Conservation (phyloP, 2,888 invertebrate genomes). For the Diloba caeruleocephala region DNA sequence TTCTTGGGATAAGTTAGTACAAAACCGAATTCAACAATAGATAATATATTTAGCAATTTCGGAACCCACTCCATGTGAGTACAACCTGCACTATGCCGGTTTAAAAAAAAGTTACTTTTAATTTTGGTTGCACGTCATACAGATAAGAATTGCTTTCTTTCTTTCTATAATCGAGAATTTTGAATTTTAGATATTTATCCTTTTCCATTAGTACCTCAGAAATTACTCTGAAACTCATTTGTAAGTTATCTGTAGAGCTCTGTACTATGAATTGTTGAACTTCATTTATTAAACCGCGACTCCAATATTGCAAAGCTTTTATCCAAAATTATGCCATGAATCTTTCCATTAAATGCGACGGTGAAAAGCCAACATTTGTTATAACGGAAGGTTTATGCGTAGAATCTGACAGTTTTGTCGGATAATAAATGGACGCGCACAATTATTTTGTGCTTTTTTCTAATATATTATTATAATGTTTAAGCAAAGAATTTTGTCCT, state of each 20-base stretch:
- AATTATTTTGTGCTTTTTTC: slow-evolving; percentile 49
- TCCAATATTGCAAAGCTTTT: slow-evolving; percentile 37
- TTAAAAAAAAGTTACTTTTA: too few relatives aligned
- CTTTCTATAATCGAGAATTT: too few relatives aligned
- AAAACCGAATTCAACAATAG: too few relatives aligned
- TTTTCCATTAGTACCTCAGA: too few relatives aligned
- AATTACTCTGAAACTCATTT: slow-evolving; percentile 46
- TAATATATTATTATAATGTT: slow-evolving; percentile 8
- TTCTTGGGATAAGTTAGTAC: too few relatives aligned
- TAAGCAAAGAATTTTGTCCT: slow-evolving; percentile 14
- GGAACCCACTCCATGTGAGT: too few relatives aligned
- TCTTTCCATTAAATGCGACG: slow-evolving; percentile 50
- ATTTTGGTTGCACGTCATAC: too few relatives aligned
- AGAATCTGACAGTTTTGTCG: slow-evolving; percentile 55
- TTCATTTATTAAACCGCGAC: slow-evolving; percentile 41
- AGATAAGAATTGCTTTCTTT: too few relatives aligned
- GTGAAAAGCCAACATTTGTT: slow-evolving; percentile 48
- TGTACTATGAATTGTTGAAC: slow-evolving; percentile 33
- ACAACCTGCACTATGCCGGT: too few relatives aligned
- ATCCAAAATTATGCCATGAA: slow-evolving; percentile 45
- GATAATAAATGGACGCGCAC: slow-evolving; percentile 58
- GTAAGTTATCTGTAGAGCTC: slow-evolving; percentile 30
- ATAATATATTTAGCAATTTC: too few relatives aligned
- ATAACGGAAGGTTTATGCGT: slow-evolving; percentile 31
- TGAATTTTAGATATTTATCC: too few relatives aligned